Base-by-base conservation (phyloP, 2,113 vertebrate genomes). In the Oreocharis arfaki region DNA sequence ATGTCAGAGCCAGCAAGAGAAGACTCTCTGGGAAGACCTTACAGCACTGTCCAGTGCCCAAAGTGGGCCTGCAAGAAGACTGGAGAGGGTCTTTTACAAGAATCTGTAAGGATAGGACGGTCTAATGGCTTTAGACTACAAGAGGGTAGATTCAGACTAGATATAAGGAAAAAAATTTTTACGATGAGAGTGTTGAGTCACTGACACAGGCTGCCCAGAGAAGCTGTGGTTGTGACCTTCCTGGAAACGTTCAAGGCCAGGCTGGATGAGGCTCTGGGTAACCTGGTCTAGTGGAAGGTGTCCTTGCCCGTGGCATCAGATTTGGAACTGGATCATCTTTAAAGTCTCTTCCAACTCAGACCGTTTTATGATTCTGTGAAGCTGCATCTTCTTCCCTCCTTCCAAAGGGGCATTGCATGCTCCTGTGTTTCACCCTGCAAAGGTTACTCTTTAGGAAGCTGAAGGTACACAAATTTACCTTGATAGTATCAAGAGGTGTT, bases 101-200 rank as follows among this genome's bases (percentile, higher is more conserved):
- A 13, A 24, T 3, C 16, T 47, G 13, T 53, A 47, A 39, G 39
- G 28, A 59, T 14, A 46, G 39, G n/a, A 26, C 46, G 53, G n/a
- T 9, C 13, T 30, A 39, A 35, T 26, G 24, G 6, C 53, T 67
- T 74, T 17, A 24, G 19, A 30, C n/a, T 28, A 10, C 4, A 39
- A 53, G 28, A 68, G 39, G 9, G 13, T 53, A 47, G n/a, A 52
- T 53, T 75, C 28, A 82, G 11, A 32, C 20, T 60, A 47, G 28
- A 53, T 35, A 21, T 2, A 47, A 41, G 33, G n/a, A 41, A 50
- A 44, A 21, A 7, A 4, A 0, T 2, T 12, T 56, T 33, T 24
- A 52, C 1, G 0, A 11, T 46, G 37, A 28, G 17, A 6, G 7
- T 75, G 61, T n/a, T 68, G 46, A 59, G 46, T 20, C 2, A 0